These are phyloP conservation scores for Myiozetetes cayanensis DNA, from an alignment of 2,113 vertebrate species.

Conservation along the genomic window DNA sequence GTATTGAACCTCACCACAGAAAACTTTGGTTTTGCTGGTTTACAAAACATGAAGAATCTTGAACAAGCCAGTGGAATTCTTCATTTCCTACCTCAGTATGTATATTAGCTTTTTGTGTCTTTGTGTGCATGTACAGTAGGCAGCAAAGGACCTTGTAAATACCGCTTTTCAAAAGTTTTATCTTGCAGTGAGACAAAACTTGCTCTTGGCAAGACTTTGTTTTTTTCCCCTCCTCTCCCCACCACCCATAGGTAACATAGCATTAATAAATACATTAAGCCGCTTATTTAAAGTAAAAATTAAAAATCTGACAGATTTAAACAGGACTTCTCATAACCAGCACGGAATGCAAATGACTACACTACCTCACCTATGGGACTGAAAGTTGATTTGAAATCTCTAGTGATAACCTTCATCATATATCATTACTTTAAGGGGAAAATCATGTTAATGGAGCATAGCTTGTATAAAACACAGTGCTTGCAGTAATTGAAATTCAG, in stretches of 20 bases:
- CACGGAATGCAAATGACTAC: conserved; percentile 69
- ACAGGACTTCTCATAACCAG: conserved; percentile 66
- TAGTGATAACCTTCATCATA: conserved; percentile 29
- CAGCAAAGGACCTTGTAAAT: conserved; percentile 67
- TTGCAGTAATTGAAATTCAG: conserved; percentile 44
- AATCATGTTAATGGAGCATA: conserved; percentile 44
- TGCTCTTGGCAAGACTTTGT: conserved; percentile 23
- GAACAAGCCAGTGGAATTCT: conserved; percentile 73
- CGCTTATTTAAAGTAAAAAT: conserved; percentile 51
- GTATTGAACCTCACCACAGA: conserved; percentile 63
- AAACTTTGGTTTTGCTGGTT: conserved; percentile 65
- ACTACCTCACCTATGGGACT: conserved; percentile 79
- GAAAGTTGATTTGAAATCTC: conserved; percentile 67
- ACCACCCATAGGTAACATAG: conserved; percentile 24
- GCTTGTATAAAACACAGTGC: conserved; percentile 56
- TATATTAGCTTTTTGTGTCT: conserved; percentile 61
- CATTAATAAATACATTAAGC: conserved; percentile 67
- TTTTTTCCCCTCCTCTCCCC: background rate
- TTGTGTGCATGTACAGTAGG: conserved; percentile 51
- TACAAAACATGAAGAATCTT: conserved; percentile 72
- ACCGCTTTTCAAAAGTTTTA: conserved; percentile 44
- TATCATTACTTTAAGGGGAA: conserved; percentile 9
- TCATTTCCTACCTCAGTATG: conserved; percentile 78
- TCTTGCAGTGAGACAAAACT: conserved; percentile 37
- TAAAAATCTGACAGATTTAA: conserved; percentile 20